Conservation (phyloP, 2,113 vertebrate genomes). For the Neogale vison region DNA sequence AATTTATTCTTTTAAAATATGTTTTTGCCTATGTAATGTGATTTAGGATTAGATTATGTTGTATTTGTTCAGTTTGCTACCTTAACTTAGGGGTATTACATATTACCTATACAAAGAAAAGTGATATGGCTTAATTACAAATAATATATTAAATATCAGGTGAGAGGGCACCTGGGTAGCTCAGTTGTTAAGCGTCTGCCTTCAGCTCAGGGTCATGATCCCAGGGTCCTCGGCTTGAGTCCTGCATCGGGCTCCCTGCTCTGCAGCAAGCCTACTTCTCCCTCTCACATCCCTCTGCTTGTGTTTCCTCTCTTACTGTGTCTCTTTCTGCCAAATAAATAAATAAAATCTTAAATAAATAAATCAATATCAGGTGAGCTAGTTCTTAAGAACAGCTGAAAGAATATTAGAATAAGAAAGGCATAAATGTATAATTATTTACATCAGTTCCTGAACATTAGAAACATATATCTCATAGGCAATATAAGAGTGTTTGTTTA, state of each 20-base stretch:
- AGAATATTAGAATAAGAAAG: not conserved
- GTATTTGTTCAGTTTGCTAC: not conserved
- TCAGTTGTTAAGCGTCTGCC: too few relatives aligned
- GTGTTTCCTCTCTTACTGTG: too few relatives aligned
- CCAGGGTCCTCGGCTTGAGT: too few relatives aligned
- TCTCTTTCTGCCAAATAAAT: too few relatives aligned
- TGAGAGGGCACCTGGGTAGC: not conserved
- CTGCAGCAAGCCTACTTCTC: too few relatives aligned
- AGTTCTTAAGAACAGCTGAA: not conserved
- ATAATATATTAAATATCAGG: not conserved
- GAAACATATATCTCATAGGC: not conserved
- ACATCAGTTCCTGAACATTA: not conserved
- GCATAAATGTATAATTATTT: not conserved
- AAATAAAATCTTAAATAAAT: not conserved
- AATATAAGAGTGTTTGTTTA: not conserved
- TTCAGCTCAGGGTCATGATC: too few relatives aligned
- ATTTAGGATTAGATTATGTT: not conserved
- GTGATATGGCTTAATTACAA: not conserved
- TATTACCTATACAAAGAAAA: not conserved
- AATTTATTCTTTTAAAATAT: not conserved
- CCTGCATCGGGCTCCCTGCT: too few relatives aligned
- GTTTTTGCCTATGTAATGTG: not conserved
- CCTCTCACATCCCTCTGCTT: too few relatives aligned
- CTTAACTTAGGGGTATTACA: not conserved
- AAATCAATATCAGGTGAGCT: not conserved